Evolutionary conservation across 2,888 invertebrate genomes (phyloP), one percentile per base, ranked within the genome.

Genomic region (Meteorus colon): DNA sequence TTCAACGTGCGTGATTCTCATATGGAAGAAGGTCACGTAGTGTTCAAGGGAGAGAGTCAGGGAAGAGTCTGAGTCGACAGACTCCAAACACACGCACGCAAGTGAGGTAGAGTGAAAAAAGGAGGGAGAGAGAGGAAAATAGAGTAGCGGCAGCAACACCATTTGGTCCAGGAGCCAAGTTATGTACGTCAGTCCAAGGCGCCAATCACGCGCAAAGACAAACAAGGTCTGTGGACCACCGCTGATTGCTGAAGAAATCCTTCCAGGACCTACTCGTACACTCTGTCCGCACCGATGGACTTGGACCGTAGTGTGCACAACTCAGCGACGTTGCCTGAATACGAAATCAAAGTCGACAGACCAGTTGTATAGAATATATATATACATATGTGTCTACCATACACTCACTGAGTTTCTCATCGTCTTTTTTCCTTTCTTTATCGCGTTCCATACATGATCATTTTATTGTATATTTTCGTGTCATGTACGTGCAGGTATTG

Each of bases 191-290:
- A 84, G 84, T 84, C 84, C 85, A 82, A 86, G 86, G 87, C 87
- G 87, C 87, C 88, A 88, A 88, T 88, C 88, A 88, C 88, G 87
- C 86, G 87, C 87, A 84, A 88, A 88, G 86, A 86, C 86, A 88
- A 88, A 88, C 86, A 87, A 81, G 82, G 82, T 80, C 86, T 84
- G 84, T 82, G 84, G 87, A 86, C 87, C 86, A 84, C 83, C 85
- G 83, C 83, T 88, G 88, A 88, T 88, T 88, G 88, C 84, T 81
- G 83, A 84, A 82, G 85, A 83, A 82, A 83, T 85, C 85, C 84
- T 84, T 78, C 77, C 79, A 76, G 74, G 76, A 73, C 73, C 75
- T 74, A 74, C 67, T 77, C 73, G 63, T 75, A 48, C 63, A 76
- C 74, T 41, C 48, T 29, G 27, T 55, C 67, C 69, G 77, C 75